Evolutionary conservation across 2,797 vertebrate species (phyloP).

Genomic region (Rhinella marina): DNA sequence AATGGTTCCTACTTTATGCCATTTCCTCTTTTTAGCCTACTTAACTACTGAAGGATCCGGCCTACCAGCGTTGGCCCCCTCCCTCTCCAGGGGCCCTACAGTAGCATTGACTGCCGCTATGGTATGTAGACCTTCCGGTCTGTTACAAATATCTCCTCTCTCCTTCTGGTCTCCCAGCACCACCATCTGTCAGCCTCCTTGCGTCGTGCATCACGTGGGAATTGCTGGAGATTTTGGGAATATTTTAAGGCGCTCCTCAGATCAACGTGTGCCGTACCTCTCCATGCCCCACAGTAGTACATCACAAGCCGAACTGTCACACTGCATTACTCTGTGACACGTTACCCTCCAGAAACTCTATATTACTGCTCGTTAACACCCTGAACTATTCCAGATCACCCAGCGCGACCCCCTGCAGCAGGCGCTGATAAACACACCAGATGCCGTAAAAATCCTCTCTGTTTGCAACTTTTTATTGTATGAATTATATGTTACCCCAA

Average conservation of each 20-base stretch:
- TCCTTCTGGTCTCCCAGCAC: not conserved
- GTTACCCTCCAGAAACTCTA: conserved; percentile 47
- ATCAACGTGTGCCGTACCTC: conserved; percentile 13
- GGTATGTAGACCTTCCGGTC: not conserved
- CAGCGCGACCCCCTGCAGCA: conserved; percentile 17
- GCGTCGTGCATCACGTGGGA: not conserved
- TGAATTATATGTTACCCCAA: not conserved
- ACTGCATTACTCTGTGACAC: conserved; percentile 31
- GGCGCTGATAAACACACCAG: conserved; percentile 14
- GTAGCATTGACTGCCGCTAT: not conserved
- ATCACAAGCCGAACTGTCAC: conserved; percentile 31
- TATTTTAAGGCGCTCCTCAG: not conserved
- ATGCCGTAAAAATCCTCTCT: not conserved
- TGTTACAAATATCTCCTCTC: not conserved
- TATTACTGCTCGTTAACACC: conserved; percentile 51
- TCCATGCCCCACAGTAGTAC: conserved; percentile 31
- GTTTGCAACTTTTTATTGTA: not conserved
- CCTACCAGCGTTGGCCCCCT: not conserved
- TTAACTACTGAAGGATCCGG: too few species aligned
- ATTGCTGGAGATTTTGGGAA: not conserved
- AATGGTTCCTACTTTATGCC: too few species aligned
- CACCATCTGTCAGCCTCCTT: not conserved
- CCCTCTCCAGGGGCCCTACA: not conserved
- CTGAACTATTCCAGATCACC: conserved; percentile 44
- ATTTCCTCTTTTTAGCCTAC: too few species aligned